A percentile compares a stretch with the other conserved stretches of the same genome.
These are phyloP conservation scores for Calameuta idolon DNA, from an alignment of 2,888 invertebrate species.

Conservation along the genomic window DNA sequence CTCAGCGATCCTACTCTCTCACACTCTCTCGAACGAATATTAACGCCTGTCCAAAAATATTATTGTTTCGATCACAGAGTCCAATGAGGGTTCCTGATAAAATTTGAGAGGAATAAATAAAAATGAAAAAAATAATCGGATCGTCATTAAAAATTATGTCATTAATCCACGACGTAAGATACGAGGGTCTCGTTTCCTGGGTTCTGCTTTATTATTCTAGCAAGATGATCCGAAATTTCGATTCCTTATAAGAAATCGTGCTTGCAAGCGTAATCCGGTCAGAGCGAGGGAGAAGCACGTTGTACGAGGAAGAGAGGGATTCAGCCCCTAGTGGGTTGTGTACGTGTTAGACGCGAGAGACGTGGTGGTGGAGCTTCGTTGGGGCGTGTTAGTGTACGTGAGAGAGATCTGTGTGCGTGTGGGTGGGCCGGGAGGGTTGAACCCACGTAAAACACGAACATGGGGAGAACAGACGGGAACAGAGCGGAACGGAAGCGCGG, in stretches of 20 bases:
- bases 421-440: constrained; percentile 23
- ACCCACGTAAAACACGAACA: constrained; percentile 27
- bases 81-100: neutral
- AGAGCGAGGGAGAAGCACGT: constrained; percentile 28
- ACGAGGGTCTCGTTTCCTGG: neutral
- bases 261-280: constrained; percentile 34
- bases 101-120: neutral
- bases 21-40: neutral
- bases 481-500: constrained; percentile 17
- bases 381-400: constrained; percentile 14
- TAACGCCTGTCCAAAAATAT: neutral
- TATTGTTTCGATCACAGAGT: neutral
- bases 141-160: neutral
- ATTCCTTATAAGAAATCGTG: neutral
- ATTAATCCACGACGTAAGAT: neutral
- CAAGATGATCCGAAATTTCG: neutral
- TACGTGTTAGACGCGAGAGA: constrained; percentile 31
- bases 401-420: constrained; percentile 12
- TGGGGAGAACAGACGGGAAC: constrained; percentile 19
- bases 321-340: constrained; percentile 24
- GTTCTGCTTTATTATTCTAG: neutral
- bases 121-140: neutral
- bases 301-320: constrained; percentile 16
- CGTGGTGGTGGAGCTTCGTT: constrained; percentile 12
- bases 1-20: too few relatives aligned